Evolutionary conservation across 2,888 invertebrate genomes (phyloP), one percentile per base, ranked within the genome.

Genomic region (Tineola bisselliella): DNA sequence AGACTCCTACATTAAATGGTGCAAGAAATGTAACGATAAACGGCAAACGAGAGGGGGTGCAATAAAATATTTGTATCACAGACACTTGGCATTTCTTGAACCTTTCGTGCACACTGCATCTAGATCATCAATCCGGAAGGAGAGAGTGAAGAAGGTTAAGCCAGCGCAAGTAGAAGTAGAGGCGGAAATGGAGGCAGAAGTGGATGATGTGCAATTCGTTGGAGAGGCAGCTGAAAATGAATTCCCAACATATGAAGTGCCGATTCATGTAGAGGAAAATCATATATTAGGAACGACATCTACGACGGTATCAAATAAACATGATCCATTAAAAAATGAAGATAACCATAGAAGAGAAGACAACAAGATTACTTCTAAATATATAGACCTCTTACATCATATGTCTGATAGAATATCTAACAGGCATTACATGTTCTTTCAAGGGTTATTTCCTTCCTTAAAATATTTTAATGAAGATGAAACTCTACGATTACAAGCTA

Each of bases 381-480:
- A n/a, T 15, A 31, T 58, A 25, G 33, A 58, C 8, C 11, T 58
- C 10, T 1, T 58, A 4, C 31, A 58, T 33, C 2, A 2, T 25
- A 25, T 25, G 25, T 25, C 25, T 25, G 25, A 25, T 25, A 2
- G 33, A 11, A 13, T 58, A 15, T 12, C 58, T 15, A 17, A 58
- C 17, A 31, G 58, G 33, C 58, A 58, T n/a, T 11, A 15, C n/a
- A 58, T 58, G 58, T 58, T 58, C 17, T 58, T 58, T 17, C 58
- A 58, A 19, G 58, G 58, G 3, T 1, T 58, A 3, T 15, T 58
- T 4, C 58, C 58, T 6, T 58, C 13, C 1, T 17, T 58, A 15
- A 33, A 33, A 33, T 33, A 58, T 33, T 58, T 58, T 15, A 33
- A 11, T 33, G 58, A 58, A 13, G 58, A 58, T 33, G 58, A 58